Evolutionary conservation across 2,797 vertebrate species (phyloP).

Genomic region (Sebastes cheni): DNA sequence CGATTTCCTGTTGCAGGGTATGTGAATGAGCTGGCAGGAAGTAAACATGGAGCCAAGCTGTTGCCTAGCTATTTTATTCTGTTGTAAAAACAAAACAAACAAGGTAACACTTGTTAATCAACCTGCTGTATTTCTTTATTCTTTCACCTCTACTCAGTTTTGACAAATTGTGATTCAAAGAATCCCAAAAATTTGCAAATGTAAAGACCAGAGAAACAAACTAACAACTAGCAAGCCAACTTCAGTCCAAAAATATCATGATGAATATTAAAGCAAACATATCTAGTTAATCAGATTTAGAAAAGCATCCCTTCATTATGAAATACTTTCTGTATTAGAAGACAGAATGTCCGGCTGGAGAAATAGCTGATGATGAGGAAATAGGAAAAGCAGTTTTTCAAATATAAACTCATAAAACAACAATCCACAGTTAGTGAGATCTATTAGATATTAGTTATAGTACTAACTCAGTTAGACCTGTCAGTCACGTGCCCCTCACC

Average conservation of each 20-base stretch:
- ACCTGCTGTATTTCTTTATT: neutral
- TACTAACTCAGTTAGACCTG: neutral
- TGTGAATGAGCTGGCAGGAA: neutral
- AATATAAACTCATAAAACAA: no score
- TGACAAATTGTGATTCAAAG: neutral
- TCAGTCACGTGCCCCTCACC: neutral
- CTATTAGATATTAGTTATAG: no score
- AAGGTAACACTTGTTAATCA: no score
- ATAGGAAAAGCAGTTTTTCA: neutral
- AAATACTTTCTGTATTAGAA: neutral
- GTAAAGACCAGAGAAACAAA: neutral
- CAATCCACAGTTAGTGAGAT: no score
- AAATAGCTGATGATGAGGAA: neutral
- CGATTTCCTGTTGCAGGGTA: neutral
- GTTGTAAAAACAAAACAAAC: no score
- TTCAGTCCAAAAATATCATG: neutral
- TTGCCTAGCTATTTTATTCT: no score
- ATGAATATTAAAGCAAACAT: no score
- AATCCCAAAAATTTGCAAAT: neutral
- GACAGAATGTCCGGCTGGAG: neutral
- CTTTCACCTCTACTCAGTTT: neutral
- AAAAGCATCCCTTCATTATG: neutral
- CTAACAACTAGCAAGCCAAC: neutral
- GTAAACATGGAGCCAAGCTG: neutral
- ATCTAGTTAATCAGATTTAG: no score